A percentile compares a stretch with the other conserved stretches of the same genome.
These are phyloP conservation scores for Tillus elongatus DNA, from an alignment of 2,888 invertebrate species.

Conservation along the genomic window DNA sequence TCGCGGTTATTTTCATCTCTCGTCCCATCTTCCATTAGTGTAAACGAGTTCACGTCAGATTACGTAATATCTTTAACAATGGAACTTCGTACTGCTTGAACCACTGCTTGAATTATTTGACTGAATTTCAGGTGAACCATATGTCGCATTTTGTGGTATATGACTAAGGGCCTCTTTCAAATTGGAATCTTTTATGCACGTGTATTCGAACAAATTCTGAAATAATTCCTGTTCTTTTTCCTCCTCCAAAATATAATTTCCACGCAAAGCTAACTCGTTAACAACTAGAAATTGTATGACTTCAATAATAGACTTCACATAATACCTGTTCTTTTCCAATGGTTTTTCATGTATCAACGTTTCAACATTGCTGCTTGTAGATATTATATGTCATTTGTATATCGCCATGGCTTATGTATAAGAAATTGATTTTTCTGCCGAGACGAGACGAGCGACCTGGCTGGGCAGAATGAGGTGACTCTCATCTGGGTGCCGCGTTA, in stretches of 20 bases:
- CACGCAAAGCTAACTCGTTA: conserved; percentile 12
- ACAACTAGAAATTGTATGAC: conserved; percentile 12
- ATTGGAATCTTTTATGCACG: conserved; percentile 9
- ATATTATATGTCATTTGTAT: conserved; percentile 10
- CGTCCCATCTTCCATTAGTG: conserved; percentile 14
- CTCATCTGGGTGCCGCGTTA: too few relatives aligned
- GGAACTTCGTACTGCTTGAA: conserved; percentile 11
- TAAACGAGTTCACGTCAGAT: conserved; percentile 14
- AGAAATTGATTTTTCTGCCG: conserved; percentile 9
- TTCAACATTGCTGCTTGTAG: conserved; percentile 6
- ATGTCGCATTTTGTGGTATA: conserved; percentile 13
- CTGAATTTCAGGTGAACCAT: conserved; percentile 14
- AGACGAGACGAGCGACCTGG: too few relatives aligned
- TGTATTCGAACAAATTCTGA: conserved; percentile 12
- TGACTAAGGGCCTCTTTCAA: conserved; percentile 1
- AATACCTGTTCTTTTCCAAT: conserved; percentile 15
- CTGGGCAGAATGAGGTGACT: too few relatives aligned
- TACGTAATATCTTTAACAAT: conserved; percentile 11
- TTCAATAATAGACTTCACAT: conserved; percentile 13
- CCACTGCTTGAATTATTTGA: conserved; percentile 14
- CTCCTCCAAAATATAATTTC: conserved; percentile 12
- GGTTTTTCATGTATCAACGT: conserved; percentile 11
- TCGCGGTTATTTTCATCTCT: conserved; percentile 15
- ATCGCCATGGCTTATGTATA: conserved; percentile 13
- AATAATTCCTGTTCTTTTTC: conserved; percentile 11